Evolutionary conservation across 2,888 invertebrate genomes (phyloP).

Genomic region (Eristalis tenax): DNA sequence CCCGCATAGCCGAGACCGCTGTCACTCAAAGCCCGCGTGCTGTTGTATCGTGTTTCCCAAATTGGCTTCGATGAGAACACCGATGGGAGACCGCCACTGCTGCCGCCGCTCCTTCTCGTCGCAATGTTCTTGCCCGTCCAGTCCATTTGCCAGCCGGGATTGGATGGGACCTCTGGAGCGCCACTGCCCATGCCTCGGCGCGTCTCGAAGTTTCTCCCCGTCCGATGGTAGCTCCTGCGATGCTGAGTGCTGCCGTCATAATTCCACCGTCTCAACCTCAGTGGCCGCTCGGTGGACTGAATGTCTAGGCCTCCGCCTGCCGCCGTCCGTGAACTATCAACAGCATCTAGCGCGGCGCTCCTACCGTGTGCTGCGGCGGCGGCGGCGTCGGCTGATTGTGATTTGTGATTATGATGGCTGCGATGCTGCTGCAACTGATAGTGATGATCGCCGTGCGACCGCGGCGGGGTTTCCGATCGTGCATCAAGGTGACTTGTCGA

Average conservation of each 20-base stretch:
- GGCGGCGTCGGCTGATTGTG: conserved; percentile 40
- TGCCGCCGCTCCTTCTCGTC: conserved; percentile 23
- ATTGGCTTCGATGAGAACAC: conserved; percentile 58
- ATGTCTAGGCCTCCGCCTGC: conserved; percentile 28
- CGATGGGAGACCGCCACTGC: conserved; percentile 60
- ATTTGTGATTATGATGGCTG: conserved; percentile 67
- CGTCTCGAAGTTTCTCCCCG: conserved; percentile 59
- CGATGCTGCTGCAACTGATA: conserved; percentile 34
- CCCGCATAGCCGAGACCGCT: conserved; percentile 42
- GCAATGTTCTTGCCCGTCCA: conserved; percentile 60
- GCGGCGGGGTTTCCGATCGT: conserved; percentile 55
- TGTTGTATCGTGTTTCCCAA: conserved; percentile 64
- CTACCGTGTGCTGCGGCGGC: conserved; percentile 32
- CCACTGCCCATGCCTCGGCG: conserved; percentile 45
- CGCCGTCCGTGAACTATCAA: conserved; percentile 60
- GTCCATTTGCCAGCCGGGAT: conserved; percentile 54
- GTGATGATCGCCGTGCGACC: conserved; percentile 35
- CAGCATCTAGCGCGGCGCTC: conserved; percentile 40
- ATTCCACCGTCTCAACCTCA: conserved; percentile 60
- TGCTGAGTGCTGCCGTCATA: conserved; percentile 55
- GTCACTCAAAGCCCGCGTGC: not conserved
- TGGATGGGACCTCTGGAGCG: conserved; percentile 64
- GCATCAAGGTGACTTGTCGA: conserved; percentile 70
- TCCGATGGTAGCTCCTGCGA: conserved; percentile 60
- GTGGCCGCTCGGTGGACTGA: conserved; percentile 43